Base-by-base conservation (phyloP, 2,888 invertebrate species). In the Heliothis peltigera region DNA sequence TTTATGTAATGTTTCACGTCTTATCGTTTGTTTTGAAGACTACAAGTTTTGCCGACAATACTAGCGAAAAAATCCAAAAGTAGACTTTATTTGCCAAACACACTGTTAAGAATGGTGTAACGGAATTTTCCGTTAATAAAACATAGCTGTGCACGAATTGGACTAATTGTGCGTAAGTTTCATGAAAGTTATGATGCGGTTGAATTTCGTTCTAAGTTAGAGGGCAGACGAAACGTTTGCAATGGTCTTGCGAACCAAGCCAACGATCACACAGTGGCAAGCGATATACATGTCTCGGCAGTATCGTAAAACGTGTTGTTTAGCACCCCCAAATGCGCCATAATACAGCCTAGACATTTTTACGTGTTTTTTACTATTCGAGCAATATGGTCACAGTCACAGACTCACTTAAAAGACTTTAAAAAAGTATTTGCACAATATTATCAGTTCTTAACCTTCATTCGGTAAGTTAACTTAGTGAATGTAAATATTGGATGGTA, bases 221-320 rank as follows among this genome's bases (percentile, higher is more conserved):
- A 83, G 82, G 81, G 73, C 82, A 82, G 79, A 81, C 76, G 55
- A 64, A 73, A 76, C 74, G 70, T 79, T 68, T 71, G 66, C 73
- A 61, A 62, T 57, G 39, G 63, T 70, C 56, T 75, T 42, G 32
- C 28, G 46, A 47, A 66, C 56, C 57, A 66, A 77, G 70, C 70
- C 66, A 55, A 69, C 59, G 70, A 67, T 57, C 72, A 70, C 61
- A 57, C 67, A 61, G 70, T 61, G 58, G 59, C 64, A 60, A 71
- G 70, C 77, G 74, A 70, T 77, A 80, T 78, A 77, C 80, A 81
- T 78, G 79, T 80, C 78, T 81, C 71, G 64, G 72, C 43, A 73
- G 76, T 47, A 66, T 77, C 83, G 78, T 87, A 85, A 86, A 86
- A 82, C 74, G 72, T 77, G 81, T 83, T 83, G 80, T 87, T 87